Conservation (phyloP, 2,113 vertebrate species). For the Paraplagusia blochii region DNA sequence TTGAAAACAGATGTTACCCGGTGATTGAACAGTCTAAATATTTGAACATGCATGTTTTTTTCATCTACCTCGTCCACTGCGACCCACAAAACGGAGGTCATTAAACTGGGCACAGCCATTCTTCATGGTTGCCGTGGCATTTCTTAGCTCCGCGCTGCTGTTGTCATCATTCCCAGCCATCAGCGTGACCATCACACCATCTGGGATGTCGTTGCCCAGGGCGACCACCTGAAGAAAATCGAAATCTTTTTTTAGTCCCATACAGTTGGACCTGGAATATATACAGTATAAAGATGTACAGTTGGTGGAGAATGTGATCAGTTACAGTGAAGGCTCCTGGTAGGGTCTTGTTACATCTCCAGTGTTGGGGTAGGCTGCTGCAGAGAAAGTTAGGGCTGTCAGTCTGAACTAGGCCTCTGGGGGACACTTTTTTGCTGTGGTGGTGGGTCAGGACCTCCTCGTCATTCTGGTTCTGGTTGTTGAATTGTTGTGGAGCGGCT, state of each 20-base stretch:
- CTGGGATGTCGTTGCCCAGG: conserved; percentile 90
- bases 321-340: conserved; percentile 92
- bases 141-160: conserved; percentile 93
- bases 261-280: background rate
- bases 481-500: conserved; percentile 58
- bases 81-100: conserved; percentile 94
- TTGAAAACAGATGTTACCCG: too few species aligned
- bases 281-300: background rate
- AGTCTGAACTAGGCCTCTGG: conserved; percentile 86
- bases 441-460: conserved; percentile 72
- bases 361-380: conserved; percentile 90
- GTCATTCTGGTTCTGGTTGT: conserved; percentile 68
- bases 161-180: conserved; percentile 99
- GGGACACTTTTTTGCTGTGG: conserved; percentile 82
- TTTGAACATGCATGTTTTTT: too few species aligned
- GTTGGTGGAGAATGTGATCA: background rate
- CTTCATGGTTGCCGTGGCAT: conserved; percentile 94
- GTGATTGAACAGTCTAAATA: too few species aligned
- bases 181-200: conserved; percentile 92
- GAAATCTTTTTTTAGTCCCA: background rate
- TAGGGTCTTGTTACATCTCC: conserved; percentile 94
- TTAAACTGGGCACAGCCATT: conserved; percentile 96
- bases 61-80: conserved; percentile 90
- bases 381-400: conserved; percentile 96
- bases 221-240: conserved; percentile 82